Conservation (phyloP, 2,888 invertebrate species). For the Vandiemenella viatica region DNA sequence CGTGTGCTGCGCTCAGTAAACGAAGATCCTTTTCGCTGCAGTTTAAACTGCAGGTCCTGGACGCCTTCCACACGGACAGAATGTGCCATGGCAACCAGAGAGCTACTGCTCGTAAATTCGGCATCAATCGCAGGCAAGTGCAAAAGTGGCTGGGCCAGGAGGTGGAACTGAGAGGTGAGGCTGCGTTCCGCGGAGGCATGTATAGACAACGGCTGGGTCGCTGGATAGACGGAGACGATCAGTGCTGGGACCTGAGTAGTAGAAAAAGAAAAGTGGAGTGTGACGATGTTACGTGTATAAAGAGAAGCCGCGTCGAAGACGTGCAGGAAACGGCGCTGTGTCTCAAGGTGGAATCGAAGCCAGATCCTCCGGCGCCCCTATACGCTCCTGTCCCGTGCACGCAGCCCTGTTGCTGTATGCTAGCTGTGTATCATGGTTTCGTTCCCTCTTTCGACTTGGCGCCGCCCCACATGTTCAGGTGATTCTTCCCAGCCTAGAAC, state of each 20-base stretch:
- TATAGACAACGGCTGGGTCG: constrained; percentile 28
- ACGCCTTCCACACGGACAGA: constrained; percentile 31
- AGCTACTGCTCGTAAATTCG: constrained; percentile 34
- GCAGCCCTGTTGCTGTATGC: no score
- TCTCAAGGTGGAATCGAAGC: constrained; percentile 26
- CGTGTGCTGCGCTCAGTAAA: constrained; percentile 21
- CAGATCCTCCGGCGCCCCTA: no score
- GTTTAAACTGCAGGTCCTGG: constrained; percentile 33
- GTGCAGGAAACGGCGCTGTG: constrained; percentile 30
- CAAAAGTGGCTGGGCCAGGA: constrained; percentile 36
- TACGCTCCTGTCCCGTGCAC: no score
- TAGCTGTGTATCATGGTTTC: no score
- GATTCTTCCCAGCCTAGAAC: no score
- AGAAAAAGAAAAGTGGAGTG: constrained; percentile 17
- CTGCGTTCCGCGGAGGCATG: constrained; percentile 21
- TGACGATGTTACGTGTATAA: constrained; percentile 5
- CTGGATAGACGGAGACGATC: constrained; percentile 12
- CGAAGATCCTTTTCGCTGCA: constrained; percentile 32
- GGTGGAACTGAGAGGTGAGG: constrained; percentile 27
- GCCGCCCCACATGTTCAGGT: no score
- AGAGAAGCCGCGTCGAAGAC: constrained; percentile 8
- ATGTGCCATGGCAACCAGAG: constrained; percentile 32
- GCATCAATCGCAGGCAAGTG: constrained; percentile 35
- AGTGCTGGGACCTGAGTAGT: constrained; percentile 21
- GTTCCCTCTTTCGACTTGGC: no score